Conservation (phyloP, 2,888 invertebrate species). For the Flabesymbios commensalis region DNA sequence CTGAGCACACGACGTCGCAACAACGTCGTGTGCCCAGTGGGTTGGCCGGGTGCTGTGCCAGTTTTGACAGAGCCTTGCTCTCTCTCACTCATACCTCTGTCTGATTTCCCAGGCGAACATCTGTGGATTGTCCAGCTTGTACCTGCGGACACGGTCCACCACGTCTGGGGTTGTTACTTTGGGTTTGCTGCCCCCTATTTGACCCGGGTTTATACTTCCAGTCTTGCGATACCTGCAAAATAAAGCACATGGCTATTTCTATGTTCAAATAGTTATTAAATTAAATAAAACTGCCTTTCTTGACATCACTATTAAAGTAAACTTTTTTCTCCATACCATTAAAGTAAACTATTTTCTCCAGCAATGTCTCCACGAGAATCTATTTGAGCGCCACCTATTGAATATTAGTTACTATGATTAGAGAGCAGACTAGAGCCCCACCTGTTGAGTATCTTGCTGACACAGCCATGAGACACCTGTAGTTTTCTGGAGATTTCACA, state of each 20-base stretch:
- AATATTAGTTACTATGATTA: no score
- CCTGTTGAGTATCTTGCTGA: slow-evolving; percentile 61
- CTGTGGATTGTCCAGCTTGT: slow-evolving; percentile 59
- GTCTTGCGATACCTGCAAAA: slow-evolving; percentile 57
- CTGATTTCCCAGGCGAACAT: slow-evolving; percentile 63
- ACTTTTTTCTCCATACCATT: no score
- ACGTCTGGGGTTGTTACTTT: slow-evolving; percentile 61
- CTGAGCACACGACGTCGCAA: no score
- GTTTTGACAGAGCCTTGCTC: no score
- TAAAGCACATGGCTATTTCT: neutral
- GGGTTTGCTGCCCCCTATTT: slow-evolving; percentile 61
- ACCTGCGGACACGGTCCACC: slow-evolving; percentile 54
- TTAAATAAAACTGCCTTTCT: no score
- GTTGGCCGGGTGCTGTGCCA: no score
- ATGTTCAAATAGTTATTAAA: neutral
- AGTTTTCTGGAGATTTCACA: slow-evolving; percentile 61
- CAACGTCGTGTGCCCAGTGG: no score
- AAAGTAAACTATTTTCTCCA: no score
- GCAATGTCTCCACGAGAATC: no score
- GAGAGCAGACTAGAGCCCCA: slow-evolving; percentile 23
- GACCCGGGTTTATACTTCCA: slow-evolving; percentile 61
- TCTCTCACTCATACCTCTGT: slow-evolving; percentile 57
- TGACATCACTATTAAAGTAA: no score
- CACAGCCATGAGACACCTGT: slow-evolving; percentile 61
- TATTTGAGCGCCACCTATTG: no score